Evolutionary conservation across 2,888 invertebrate species (phyloP).

Genomic region (Onthophagus sagittarius): DNA sequence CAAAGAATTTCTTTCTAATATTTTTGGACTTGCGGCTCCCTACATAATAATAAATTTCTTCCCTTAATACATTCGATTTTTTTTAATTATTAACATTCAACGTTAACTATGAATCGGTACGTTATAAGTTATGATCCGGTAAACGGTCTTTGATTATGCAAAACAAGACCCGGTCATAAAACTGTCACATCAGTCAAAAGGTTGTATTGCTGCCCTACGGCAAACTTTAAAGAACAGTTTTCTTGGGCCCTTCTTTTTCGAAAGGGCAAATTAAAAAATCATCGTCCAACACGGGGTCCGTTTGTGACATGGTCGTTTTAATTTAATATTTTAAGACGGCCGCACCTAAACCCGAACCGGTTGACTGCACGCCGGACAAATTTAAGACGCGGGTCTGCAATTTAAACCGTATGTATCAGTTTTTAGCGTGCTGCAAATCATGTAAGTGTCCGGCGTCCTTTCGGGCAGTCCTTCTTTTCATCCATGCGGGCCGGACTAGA

Average conservation of each 20-base stretch:
- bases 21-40: no score
- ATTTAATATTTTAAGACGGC: slow-evolving; percentile 33
- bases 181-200: slow-evolving; percentile 10
- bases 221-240: not conserved
- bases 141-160: slow-evolving; percentile 11
- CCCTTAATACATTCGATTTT: no score
- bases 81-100: no score
- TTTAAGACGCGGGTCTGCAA: slow-evolving; percentile 26
- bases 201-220: not conserved
- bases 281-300: not conserved
- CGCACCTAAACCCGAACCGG: not conserved
- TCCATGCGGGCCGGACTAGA: slow-evolving; percentile 26
- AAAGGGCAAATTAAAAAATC: slow-evolving; percentile 12
- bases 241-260: not conserved
- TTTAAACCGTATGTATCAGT: slow-evolving; percentile 43
- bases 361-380: slow-evolving; percentile 3
- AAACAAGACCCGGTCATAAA: not conserved
- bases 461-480: no score
- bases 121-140: slow-evolving; percentile 10
- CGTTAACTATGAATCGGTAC: not conserved
- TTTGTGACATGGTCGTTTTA: slow-evolving; percentile 43
- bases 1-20: no score
- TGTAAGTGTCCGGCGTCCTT: slow-evolving; percentile 36
- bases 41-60: no score
- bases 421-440: slow-evolving; percentile 42